Evolutionary conservation across 2,797 vertebrate species (phyloP).

Genomic region (Mus caroli): DNA sequence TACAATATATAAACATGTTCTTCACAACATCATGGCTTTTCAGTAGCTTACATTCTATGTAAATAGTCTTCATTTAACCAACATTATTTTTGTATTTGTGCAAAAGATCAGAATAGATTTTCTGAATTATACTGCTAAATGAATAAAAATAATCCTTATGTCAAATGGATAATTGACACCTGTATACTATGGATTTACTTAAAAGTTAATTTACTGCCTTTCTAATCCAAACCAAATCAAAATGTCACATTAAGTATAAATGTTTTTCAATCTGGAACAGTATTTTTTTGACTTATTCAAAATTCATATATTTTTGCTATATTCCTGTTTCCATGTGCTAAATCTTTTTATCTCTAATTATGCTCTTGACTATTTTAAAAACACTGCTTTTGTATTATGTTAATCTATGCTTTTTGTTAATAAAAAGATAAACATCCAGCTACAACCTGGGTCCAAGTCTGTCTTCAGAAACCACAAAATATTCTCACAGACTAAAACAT

Average conservation of each 20-base stretch:
- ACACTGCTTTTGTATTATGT: background rate
- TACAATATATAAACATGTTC: background rate
- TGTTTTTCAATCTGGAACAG: background rate
- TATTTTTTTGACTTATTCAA: background rate
- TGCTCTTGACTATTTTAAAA: background rate
- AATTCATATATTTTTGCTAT: background rate
- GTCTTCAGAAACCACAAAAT: background rate
- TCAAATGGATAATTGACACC: background rate
- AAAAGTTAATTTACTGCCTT: background rate
- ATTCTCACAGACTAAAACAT: background rate
- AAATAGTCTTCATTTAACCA: background rate
- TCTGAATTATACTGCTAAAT: background rate
- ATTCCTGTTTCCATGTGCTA: background rate
- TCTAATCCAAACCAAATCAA: background rate
- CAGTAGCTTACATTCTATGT: background rate
- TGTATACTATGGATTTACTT: background rate
- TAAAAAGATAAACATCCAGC: background rate
- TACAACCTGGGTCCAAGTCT: background rate
- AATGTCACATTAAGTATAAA: background rate
- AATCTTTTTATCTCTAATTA: too few species aligned
- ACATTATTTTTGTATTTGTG: background rate
- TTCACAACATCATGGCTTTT: background rate
- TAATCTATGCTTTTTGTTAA: background rate
- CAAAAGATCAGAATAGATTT: background rate
- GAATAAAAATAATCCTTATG: background rate